These are phyloP conservation scores for Actias luna DNA, from an alignment of 2,888 invertebrate species.

Conservation along the genomic window DNA sequence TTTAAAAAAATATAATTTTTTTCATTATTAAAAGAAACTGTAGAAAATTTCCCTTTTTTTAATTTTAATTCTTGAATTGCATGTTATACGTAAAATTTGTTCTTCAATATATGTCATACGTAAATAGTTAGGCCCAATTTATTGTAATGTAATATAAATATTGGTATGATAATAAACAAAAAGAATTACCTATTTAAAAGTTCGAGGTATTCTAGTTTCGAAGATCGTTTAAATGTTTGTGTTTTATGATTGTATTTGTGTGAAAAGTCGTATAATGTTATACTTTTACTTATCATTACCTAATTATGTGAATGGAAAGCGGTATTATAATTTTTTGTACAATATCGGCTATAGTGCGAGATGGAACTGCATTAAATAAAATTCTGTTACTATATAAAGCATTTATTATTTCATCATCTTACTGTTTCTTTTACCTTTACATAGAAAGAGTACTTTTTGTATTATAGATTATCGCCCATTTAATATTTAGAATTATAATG, in stretches of 20 bases:
- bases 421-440: not conserved
- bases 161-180: constrained; percentile 69
- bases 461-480: not conserved
- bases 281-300: constrained; percentile 64
- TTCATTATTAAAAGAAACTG: constrained; percentile 7
- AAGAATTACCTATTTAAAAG: constrained; percentile 76
- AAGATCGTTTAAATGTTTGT: constrained; percentile 75
- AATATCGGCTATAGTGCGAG: constrained; percentile 79
- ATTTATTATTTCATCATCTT: constrained; percentile 34
- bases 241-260: constrained; percentile 78
- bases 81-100: constrained; percentile 73
- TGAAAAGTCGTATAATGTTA: constrained; percentile 76
- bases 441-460: not conserved
- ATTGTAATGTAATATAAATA: constrained; percentile 76
- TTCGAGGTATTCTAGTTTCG: constrained; percentile 70
- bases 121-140: constrained; percentile 81
- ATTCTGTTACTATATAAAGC: constrained; percentile 77
- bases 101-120: constrained; percentile 75
- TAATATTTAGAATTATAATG: too few species aligned
- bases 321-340: constrained; percentile 80
- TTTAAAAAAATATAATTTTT: constrained; percentile 20
- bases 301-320: constrained; percentile 61
- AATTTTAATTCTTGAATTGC: constrained; percentile 69
- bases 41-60: constrained; percentile 54
- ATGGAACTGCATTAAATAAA: constrained; percentile 81